These are phyloP conservation scores for Cygnus atratus DNA, from an alignment of 2,113 vertebrate genomes.

Conservation along the genomic window DNA sequence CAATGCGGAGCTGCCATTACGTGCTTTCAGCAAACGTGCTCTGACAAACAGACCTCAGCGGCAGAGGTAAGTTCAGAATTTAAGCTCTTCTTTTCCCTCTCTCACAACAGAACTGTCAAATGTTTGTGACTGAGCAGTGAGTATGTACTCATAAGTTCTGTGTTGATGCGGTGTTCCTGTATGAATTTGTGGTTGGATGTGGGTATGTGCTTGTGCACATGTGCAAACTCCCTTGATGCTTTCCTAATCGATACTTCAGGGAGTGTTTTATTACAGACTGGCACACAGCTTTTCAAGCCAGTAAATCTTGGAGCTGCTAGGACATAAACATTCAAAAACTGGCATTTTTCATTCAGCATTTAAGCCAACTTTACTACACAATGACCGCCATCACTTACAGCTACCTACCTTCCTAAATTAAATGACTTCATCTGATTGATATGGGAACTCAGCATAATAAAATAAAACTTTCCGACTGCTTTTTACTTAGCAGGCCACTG, in stretches of 20 bases:
- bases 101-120: background rate
- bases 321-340: background rate
- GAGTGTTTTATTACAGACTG: background rate
- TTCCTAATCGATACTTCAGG: background rate
- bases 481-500: background rate
- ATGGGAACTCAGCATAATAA: background rate
- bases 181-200: background rate
- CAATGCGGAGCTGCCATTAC: background rate
- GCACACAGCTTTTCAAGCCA: background rate
- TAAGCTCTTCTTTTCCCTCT: background rate
- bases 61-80: constrained; percentile 19
- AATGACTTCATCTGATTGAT: constrained; percentile 16
- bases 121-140: background rate
- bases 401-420: constrained; percentile 18
- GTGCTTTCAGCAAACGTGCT: background rate
- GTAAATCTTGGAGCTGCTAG: constrained; percentile 1
- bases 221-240: background rate
- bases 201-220: background rate
- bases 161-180: background rate
- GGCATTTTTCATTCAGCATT: constrained; percentile 9
- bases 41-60: background rate
- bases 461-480: constrained; percentile 19
- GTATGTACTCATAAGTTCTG: background rate
- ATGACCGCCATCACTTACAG: background rate
- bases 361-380: background rate